Evolutionary conservation across 2,888 invertebrate genomes (phyloP).

Genomic region (Lysandra bellargus): DNA sequence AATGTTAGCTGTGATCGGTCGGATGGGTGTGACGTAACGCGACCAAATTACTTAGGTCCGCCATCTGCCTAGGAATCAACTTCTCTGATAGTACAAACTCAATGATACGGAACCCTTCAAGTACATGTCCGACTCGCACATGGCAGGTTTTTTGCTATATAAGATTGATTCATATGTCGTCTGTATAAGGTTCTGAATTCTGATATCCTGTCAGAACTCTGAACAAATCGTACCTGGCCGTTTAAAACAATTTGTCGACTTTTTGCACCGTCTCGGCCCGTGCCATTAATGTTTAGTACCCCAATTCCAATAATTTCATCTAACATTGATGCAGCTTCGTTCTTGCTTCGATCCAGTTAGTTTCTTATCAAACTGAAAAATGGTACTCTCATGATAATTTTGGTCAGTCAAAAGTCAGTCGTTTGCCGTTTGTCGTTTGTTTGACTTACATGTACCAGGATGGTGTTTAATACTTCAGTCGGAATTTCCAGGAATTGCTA

Average conservation of each 20-base stretch:
- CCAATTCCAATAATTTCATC: not conserved
- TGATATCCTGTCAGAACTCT: not conserved
- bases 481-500: too few relatives aligned
- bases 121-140: too few relatives aligned
- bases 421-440: too few relatives aligned
- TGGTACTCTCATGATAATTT: too few relatives aligned
- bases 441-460: too few relatives aligned
- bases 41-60: too few relatives aligned
- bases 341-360: not conserved
- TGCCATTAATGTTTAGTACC: conserved; percentile 57
- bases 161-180: not conserved
- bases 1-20: too few relatives aligned
- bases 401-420: too few relatives aligned
- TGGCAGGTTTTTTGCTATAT: conserved; percentile 32
- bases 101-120: not conserved
- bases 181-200: not conserved
- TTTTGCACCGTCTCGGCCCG: conserved; percentile 60
- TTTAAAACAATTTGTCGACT: conserved; percentile 76
- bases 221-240: conserved; percentile 64
- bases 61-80: too few relatives aligned
- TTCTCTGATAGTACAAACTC: not conserved
- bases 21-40: too few relatives aligned
- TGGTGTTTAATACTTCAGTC: too few relatives aligned
- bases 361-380: too few relatives aligned
- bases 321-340: not conserved